A percentile compares a stretch with the other conserved stretches of the same genome.
These are phyloP conservation scores for Mythimna impura DNA, from an alignment of 2,888 invertebrate genomes.

Conservation along the genomic window DNA sequence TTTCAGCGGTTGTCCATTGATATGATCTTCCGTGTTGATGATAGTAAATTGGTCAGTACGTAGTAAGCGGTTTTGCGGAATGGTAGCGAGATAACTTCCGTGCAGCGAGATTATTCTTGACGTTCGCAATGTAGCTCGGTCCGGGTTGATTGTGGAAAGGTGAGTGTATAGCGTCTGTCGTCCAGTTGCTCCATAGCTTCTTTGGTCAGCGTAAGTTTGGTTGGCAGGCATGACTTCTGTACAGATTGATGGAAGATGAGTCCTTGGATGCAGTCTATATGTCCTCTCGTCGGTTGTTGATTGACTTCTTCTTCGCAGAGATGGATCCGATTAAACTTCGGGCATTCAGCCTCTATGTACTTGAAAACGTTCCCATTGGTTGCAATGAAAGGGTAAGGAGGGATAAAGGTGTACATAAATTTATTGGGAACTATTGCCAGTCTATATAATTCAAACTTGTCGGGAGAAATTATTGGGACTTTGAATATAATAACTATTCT, in stretches of 20 bases:
- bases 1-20: slow-evolving; percentile 10
- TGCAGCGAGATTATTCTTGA: slow-evolving; percentile 9
- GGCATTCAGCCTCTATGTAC: background rate
- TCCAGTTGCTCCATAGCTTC: slow-evolving; percentile 10
- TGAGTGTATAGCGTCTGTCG: slow-evolving; percentile 11
- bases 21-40: background rate
- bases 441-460: slow-evolving; percentile 4
- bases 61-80: slow-evolving; percentile 6
- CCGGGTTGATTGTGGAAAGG: background rate
- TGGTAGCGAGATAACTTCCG: slow-evolving; percentile 9
- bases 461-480: background rate
- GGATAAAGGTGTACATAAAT: slow-evolving; percentile 5
- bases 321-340: background rate
- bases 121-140: slow-evolving; percentile 8
- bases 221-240: slow-evolving; percentile 3
- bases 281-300: background rate
- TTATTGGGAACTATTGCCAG: slow-evolving; percentile 8
- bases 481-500: slow-evolving; percentile 1
- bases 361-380: background rate
- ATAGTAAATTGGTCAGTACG: background rate
- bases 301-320: slow-evolving; percentile 6
- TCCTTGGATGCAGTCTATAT: slow-evolving; percentile 13
- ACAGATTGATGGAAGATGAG: slow-evolving; percentile 4
- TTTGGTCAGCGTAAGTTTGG: slow-evolving; percentile 4
- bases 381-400: slow-evolving; percentile 12